phyloP scores from a whole-genome alignment of 2,797 vertebrate species.

The Neostethus bicornis region DNA sequence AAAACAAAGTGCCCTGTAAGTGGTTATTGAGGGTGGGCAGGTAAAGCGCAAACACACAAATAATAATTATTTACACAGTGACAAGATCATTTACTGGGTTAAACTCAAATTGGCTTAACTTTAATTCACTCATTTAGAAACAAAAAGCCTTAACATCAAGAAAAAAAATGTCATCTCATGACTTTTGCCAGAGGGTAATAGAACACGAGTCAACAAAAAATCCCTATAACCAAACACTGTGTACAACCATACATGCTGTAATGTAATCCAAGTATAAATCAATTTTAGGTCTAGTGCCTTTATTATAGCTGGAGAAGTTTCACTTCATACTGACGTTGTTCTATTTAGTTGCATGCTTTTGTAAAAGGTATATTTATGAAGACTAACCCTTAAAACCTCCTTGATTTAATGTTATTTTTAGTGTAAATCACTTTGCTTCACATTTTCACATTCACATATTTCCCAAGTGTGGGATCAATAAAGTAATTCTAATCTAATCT shows the following conservation, averaged over 20 bases:
- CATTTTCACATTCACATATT: too few relatives aligned
- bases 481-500: too few relatives aligned
- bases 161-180: neutral
- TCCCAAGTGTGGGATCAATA: too few relatives aligned
- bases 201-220: neutral
- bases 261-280: constrained; percentile 6
- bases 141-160: accelerated
- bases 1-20: constrained; percentile 50
- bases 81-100: constrained; percentile 15
- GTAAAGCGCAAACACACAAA: constrained; percentile 14
- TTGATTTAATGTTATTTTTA: too few relatives aligned
- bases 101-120: constrained; percentile 16
- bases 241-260: neutral
- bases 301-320: constrained; percentile 10
- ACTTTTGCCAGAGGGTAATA: constrained; percentile 6
- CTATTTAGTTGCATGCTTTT: constrained; percentile 15
- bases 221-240: neutral
- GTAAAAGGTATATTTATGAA: constrained; percentile 23
- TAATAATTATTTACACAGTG: constrained; percentile 28
- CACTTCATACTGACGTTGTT: constrained; percentile 14
- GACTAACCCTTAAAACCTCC: too few relatives aligned
- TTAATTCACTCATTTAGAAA: neutral
- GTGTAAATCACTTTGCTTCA: too few relatives aligned
- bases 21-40: constrained; percentile 20
- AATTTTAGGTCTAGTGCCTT: neutral